Base-by-base conservation (phyloP, 92 coral and sea anemone genomes). In the Epizoanthus stellaris region DNA sequence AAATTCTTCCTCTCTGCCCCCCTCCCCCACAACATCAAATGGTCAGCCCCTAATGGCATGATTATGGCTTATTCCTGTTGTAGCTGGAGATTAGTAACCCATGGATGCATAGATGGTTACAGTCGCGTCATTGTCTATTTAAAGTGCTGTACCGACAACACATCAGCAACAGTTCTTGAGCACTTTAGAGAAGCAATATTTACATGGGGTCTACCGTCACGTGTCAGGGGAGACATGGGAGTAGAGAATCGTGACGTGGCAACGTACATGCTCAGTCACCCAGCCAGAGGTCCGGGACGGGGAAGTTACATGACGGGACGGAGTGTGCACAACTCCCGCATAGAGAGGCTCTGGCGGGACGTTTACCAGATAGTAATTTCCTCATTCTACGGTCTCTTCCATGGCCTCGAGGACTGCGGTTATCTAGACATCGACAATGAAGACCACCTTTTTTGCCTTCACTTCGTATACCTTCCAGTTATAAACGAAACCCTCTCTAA, bases 151-250 rank as follows among this genome's bases (percentile, higher is more conserved):
- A 23, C 25, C 25, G 25, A 23, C 25, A 23, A 23, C 25, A 23
- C 25, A 23, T 23, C 25, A 23, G 25, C 25, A 23, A 23, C 25
- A 23, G 25, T 23, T 23, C 25, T 23, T 23, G 25, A 23, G 25
- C 25, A 23, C 25, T 90, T 89, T 54, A n/a, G 42, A 20, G 66
- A 77, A 45, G 90, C 93, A 3, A 77, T 90, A 13, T 19, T 19
- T 10, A 47, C 62, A 73, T 91, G 94, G 94, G 91, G 91, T 2
- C 75, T 87, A 4, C 93, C 93, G 0, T 77, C 89, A 34, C 89
- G 93, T 9, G 91, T 90, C 5, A 45, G 87, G 16, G 91, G 93
- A 14, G 91, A 91, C 56, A 91, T 88, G 91, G 91, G 91, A 8
- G 91, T 91, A 20, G 93, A 91, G 70, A 91, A 91, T 67, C 25